These are phyloP conservation scores for Anoncus sp. DNA, from an alignment of 2,888 invertebrate species.

Conservation along the genomic window DNA sequence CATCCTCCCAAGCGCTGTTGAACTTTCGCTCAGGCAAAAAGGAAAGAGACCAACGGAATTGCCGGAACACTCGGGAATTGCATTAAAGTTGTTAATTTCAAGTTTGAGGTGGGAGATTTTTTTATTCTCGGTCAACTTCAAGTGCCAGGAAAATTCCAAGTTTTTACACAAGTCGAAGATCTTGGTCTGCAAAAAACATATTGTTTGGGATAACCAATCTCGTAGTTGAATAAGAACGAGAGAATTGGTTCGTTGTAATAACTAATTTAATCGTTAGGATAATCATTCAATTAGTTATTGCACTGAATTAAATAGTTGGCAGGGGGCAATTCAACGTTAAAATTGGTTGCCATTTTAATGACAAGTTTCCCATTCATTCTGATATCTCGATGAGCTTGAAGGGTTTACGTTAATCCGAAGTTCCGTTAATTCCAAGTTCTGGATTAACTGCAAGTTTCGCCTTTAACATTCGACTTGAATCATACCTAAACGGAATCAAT, in stretches of 20 bases:
- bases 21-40: constrained; percentile 21
- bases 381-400: background rate
- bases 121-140: constrained; percentile 10
- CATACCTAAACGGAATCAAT: background rate
- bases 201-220: too few relatives aligned
- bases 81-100: constrained; percentile 12
- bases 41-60: constrained; percentile 3
- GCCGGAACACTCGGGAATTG: background rate
- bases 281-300: too few relatives aligned
- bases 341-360: background rate
- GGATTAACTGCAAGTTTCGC: background rate
- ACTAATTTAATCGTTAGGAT: too few relatives aligned
- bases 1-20: background rate
- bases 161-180: too few relatives aligned
- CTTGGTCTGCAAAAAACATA: too few relatives aligned
- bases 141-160: background rate
- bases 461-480: constrained; percentile 3
- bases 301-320: too few relatives aligned
- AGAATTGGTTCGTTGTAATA: too few relatives aligned
- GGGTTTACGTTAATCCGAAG: too few relatives aligned
- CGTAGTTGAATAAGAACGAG: too few relatives aligned
- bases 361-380: background rate
- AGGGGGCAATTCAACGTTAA: background rate
- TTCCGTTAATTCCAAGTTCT: background rate
- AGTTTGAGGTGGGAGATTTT: constrained; percentile 5